These are phyloP conservation scores for Dynastes maya DNA, from an alignment of 2,888 invertebrate species.

Conservation along the genomic window DNA sequence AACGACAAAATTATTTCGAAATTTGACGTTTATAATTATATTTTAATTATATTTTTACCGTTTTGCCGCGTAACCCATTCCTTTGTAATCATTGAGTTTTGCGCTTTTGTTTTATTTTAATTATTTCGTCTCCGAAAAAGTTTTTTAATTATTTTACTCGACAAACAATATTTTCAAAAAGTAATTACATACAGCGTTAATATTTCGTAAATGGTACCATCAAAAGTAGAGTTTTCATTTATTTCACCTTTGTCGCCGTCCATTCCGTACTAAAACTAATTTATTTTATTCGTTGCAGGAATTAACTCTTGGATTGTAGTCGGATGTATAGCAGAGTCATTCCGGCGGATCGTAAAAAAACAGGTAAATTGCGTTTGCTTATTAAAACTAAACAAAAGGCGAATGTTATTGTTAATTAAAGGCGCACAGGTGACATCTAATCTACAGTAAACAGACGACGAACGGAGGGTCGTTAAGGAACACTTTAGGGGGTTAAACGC, in stretches of 20 bases:
- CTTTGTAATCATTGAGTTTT: no score
- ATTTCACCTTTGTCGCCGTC: constrained; percentile 34
- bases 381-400: constrained; percentile 46
- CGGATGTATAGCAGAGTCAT: constrained; percentile 46
- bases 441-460: constrained; percentile 44
- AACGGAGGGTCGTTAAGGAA: constrained; percentile 37
- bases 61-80: no score
- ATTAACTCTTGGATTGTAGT: constrained; percentile 45
- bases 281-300: constrained; percentile 46
- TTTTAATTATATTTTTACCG: no score
- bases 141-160: constrained; percentile 21
- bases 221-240: constrained; percentile 32
- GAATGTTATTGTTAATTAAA: constrained; percentile 44
- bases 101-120: constrained; percentile 3
- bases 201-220: constrained; percentile 36
- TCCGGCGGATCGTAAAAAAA: constrained; percentile 40
- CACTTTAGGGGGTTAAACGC: constrained; percentile 44
- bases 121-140: not conserved
- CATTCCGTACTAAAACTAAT: constrained; percentile 41
- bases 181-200: constrained; percentile 29
- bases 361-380: constrained; percentile 47
- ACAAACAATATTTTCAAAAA: constrained; percentile 27
- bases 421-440: constrained; percentile 44
- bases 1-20: no score
- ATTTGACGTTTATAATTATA: no score